Evolutionary conservation across 2,888 invertebrate species (phyloP), one percentile per base, ranked within the genome.

Genomic region (Heterodera filipjevi): DNA sequence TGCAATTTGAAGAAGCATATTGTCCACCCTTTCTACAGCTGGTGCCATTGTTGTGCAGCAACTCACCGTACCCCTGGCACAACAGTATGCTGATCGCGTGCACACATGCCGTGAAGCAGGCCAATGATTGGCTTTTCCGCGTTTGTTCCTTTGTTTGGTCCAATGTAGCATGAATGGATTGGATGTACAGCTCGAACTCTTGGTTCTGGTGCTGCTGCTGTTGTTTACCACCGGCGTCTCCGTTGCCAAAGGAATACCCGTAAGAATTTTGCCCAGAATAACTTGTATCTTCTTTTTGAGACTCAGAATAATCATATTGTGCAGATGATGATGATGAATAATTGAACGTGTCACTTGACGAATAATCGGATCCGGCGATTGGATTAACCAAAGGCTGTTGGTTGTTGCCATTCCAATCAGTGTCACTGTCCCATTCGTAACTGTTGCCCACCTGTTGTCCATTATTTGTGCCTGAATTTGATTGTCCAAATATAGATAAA

Each of bases 21-120:
- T 39, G 39, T 39, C 12, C 39, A 39, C 39, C 53, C 10, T 0
- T 59, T 19, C 27, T 59, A 27, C 59, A 59, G 27, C 59, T 59
- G 10, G 6, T 59, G n/a, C 59, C 59, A 27, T 59, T 59, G 59
- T 59, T 59, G n/a, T 22, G 10, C 27, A 59, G 8, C 59, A 71
- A 71, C 33, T 71, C 5, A 35, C 39, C 30, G 33, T 71, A 71
- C 5, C 71, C 71, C 33, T 71, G 16, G 39, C 71, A 71, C n/a
- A 73, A 44, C 64, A 73, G n/a, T 32, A 73, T 46, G 3, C 73
- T 64, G 33, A 73, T 64, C 35, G 59, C 73, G 3, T 73, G 73
- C 53, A 59, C 59, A 27, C 44, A 46, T n/a, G 73, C 53, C 33
- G 73, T 22, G 39, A 73, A 46, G n/a, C 73, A n/a, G 33, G 73